Evolutionary conservation across 2,797 vertebrate genomes (phyloP).

Genomic region (Halcyon badia): DNA sequence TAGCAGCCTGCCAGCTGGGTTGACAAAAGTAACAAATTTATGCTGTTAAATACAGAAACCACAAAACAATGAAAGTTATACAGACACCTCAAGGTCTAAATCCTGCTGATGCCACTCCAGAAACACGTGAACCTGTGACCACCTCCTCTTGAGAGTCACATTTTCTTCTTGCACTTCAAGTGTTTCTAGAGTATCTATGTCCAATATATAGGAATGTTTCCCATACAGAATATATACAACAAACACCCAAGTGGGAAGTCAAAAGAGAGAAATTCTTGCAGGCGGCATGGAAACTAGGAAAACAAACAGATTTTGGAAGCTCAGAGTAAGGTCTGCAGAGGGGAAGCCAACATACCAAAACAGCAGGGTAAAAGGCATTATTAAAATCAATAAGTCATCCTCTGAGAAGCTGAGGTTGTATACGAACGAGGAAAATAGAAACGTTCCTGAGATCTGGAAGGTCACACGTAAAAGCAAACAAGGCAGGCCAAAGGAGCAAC

Average conservation of each 20-base stretch:
- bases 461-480: constrained; percentile 23
- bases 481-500: constrained; percentile 18
- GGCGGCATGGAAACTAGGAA: constrained; percentile 73
- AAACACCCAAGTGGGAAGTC: constrained; percentile 68
- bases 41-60: neutral
- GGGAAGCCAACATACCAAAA: constrained; percentile 68
- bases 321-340: constrained; percentile 35
- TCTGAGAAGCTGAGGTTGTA: constrained; percentile 41
- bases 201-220: constrained; percentile 55
- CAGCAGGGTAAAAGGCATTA: constrained; percentile 75
- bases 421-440: constrained; percentile 6
- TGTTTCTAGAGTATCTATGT: neutral
- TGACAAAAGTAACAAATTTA: neutral
- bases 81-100: neutral
- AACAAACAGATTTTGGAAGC: constrained; percentile 75
- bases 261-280: constrained; percentile 56
- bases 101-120: neutral
- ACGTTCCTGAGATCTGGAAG: constrained; percentile 24
- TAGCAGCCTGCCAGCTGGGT: neutral
- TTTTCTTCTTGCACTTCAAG: neutral
- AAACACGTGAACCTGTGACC: neutral
- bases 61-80: neutral
- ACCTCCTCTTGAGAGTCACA: neutral
- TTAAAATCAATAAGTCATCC: constrained; percentile 72
- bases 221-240: constrained; percentile 56